Conservation (phyloP, 2,888 invertebrate genomes). For the Nemotelus nigrinus region DNA sequence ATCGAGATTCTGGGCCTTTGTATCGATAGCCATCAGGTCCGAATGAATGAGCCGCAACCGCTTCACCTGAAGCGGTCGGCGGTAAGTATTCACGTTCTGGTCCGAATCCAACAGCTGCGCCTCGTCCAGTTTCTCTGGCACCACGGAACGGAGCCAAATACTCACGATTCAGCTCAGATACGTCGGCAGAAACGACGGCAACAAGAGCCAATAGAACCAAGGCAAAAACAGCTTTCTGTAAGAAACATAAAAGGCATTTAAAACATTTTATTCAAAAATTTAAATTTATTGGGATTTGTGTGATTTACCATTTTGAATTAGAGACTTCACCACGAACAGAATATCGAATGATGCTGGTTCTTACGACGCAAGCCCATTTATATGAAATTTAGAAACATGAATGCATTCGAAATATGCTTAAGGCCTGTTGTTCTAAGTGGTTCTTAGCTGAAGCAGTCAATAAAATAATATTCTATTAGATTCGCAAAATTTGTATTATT, state of each 20-base stretch:
- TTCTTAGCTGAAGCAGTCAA: too few relatives aligned
- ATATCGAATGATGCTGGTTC: too few relatives aligned
- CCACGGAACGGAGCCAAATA: slow-evolving; percentile 22
- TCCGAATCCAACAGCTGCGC: slow-evolving; percentile 16
- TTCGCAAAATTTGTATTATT: too few relatives aligned
- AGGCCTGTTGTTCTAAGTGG: too few relatives aligned
- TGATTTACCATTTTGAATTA: too few relatives aligned
- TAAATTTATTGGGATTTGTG: too few relatives aligned
- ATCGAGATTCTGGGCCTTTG: not conserved
- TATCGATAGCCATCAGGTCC: slow-evolving; percentile 38
- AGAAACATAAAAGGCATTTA: not conserved
- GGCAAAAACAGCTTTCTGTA: slow-evolving; percentile 11
- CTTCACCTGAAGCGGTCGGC: slow-evolving; percentile 26
- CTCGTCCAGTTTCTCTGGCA: not conserved
- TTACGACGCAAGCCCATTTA: too few relatives aligned
- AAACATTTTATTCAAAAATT: too few relatives aligned
- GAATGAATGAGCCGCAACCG: slow-evolving; percentile 22
- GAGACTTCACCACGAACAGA: too few relatives aligned
- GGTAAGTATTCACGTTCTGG: slow-evolving; percentile 39
- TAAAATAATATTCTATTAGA: too few relatives aligned
- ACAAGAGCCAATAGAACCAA: slow-evolving; percentile 2
- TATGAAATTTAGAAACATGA: too few relatives aligned
- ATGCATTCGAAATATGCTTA: too few relatives aligned
- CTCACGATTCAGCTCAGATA: not conserved
- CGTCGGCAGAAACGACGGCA: not conserved